Evolutionary conservation across 1,140 invertebrate genomes (phyloP).

Genomic region (Drosophila kepulauana): DNA sequence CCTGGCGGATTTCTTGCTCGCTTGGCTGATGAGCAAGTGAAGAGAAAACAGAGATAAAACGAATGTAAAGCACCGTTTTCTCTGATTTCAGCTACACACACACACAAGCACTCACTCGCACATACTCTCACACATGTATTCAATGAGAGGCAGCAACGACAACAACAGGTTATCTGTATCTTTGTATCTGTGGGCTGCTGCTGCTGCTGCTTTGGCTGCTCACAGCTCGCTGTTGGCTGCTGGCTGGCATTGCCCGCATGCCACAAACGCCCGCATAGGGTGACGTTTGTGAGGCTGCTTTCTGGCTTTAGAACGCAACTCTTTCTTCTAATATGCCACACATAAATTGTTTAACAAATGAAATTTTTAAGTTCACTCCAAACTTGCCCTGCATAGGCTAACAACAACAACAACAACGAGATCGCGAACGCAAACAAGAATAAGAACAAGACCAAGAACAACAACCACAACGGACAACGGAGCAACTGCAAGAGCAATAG

Average conservation of each 20-base stretch:
- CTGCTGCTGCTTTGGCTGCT: background rate
- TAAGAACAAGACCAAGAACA: slow-evolving; percentile 54
- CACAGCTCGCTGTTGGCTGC: slow-evolving; percentile 26
- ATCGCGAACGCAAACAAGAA: slow-evolving; percentile 17
- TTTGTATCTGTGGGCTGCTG: slow-evolving; percentile 43
- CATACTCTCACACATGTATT: slow-evolving; percentile 5
- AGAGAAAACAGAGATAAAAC: slow-evolving; percentile 58
- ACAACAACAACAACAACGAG: slow-evolving; percentile 5
- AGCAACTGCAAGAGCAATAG: slow-evolving; percentile 18
- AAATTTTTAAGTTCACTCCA: slow-evolving; percentile 69
- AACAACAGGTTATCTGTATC: slow-evolving; percentile 67
- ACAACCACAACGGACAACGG: slow-evolving; percentile 12
- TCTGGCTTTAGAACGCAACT: slow-evolving; percentile 25
- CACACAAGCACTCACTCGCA: slow-evolving; percentile 22
- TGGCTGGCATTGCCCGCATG: slow-evolving; percentile 55
- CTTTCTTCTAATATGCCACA: slow-evolving; percentile 63
- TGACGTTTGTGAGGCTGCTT: slow-evolving; percentile 9
- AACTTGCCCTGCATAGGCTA: slow-evolving; percentile 52
- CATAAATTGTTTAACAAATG: slow-evolving; percentile 76
- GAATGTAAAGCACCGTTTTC: slow-evolving; percentile 79
- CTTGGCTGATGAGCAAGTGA: slow-evolving; percentile 37
- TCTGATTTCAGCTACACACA: slow-evolving; percentile 56
- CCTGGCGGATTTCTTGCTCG: background rate
- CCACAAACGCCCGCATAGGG: slow-evolving; percentile 62
- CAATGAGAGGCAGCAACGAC: slow-evolving; percentile 2